Conservation (phyloP, 2,888 invertebrate genomes). For the Platycnemis pennipes region DNA sequence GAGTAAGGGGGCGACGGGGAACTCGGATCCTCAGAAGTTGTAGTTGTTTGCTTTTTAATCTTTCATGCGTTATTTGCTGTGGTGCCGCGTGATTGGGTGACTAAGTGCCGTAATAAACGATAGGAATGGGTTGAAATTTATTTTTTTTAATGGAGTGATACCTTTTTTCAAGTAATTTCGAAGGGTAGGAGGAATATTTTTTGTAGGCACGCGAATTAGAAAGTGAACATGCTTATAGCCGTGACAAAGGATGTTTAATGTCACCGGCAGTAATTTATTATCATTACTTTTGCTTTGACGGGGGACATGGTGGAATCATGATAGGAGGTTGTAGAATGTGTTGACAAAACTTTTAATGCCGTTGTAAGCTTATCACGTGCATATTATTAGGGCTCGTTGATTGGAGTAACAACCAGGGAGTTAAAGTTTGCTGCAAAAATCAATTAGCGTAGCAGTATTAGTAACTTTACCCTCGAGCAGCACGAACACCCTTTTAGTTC, state of each 20-base stretch:
- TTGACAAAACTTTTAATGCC: not conserved
- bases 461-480: not conserved
- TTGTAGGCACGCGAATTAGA: no score
- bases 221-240: no score
- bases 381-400: not conserved
- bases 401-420: not conserved
- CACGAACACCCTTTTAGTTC: not conserved
- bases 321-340: not conserved
- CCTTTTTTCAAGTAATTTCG: not conserved
- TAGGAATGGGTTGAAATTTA: not conserved
- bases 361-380: not conserved
- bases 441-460: not conserved
- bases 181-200: no score
- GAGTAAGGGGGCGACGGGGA: not conserved
- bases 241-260: not conserved
- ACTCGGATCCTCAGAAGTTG: not conserved
- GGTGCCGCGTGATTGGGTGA: constrained; percentile 4
- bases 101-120: constrained; percentile 12
- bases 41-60: constrained; percentile 38
- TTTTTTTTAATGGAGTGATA: not conserved
- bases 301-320: not conserved
- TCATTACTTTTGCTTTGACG: not conserved
- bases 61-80: constrained; percentile 31
- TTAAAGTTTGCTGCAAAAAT: not conserved
- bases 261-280: not conserved